Evolutionary conservation across 2,888 invertebrate genomes (phyloP).

Genomic region (Diachrysia chrysitis): DNA sequence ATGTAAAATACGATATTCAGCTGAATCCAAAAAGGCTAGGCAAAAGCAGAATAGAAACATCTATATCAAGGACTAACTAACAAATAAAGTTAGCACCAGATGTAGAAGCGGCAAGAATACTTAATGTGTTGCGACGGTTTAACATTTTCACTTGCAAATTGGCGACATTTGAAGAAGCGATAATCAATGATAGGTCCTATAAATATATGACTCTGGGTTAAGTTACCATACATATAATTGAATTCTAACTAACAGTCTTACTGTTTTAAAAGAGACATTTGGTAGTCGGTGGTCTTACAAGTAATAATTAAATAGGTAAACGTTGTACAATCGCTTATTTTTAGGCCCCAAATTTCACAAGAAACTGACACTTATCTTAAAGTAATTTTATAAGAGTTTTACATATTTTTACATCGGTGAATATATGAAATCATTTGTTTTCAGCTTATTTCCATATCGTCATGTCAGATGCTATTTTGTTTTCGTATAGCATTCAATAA

Average conservation of each 20-base stretch:
- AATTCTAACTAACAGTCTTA: too few relatives aligned
- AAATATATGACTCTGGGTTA: background rate
- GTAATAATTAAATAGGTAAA: slow-evolving; percentile 10
- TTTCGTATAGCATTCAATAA: too few relatives aligned
- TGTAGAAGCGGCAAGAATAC: background rate
- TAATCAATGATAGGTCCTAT: background rate
- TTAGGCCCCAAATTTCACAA: slow-evolving; percentile 33
- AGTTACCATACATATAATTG: background rate
- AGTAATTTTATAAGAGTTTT: slow-evolving; percentile 59
- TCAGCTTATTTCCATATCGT: too few relatives aligned
- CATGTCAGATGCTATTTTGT: background rate
- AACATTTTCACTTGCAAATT: background rate
- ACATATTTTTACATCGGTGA: slow-evolving; percentile 18
- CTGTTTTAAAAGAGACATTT: too few relatives aligned
- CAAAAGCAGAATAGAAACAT: background rate
- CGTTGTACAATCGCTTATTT: slow-evolving; percentile 20
- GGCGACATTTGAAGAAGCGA: background rate
- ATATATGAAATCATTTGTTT: too few relatives aligned
- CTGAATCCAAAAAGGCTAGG: too few relatives aligned
- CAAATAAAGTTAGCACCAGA: background rate
- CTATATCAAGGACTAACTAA: background rate
- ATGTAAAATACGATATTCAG: too few relatives aligned
- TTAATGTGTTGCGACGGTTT: background rate
- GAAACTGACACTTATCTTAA: slow-evolving; percentile 65
- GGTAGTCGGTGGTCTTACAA: too few relatives aligned